Base-by-base conservation (phyloP, 1,140 invertebrate genomes). In the Globodera rostochiensis region DNA sequence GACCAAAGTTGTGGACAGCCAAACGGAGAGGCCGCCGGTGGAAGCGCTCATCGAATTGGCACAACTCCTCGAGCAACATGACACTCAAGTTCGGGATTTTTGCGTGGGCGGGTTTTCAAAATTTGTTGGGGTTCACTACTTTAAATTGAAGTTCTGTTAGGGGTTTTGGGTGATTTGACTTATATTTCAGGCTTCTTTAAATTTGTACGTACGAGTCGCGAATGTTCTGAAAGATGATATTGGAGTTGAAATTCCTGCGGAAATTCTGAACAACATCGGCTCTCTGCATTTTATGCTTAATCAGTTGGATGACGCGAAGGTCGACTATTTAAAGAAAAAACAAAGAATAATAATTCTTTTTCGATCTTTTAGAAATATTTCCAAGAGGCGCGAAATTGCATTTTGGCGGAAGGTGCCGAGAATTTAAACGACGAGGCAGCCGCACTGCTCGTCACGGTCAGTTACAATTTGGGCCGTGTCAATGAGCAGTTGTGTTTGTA, bases 41-140 rank as follows among this genome's bases (percentile, higher is more conserved):
- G 98, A 99, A 90, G 97, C 96, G 3, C 98, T 97, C 95, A 98
- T 99, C 84, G 97, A 99, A 91, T 91, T 98, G 73, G 97, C 97
- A 0, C 97, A 99, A 91, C 98, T 99, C 88, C 92, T 98, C 19
- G 82, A 83, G 70, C 82, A 83, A 15, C 49, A 60, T 11, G 80
- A 83, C 53, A 83, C 82, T 45, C 80, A 82, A 82, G 80, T 82
- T 13, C 19, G 19, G 7, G 11, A 9, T 50, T 1, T 73, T 53
- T 6, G 46, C 6, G 60, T 21, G 53, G 57, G 57, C 6, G 69
- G 69, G 25, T 21, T 36, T 25, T 36, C 36, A 36, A 36, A 36
- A 36, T 36, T 36, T 36, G 36, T 36, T 36, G 36, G 36, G 36
- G 36, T 36, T 36, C 2, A 36, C 36, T 36, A 36, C 36, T 36